Conservation (phyloP, 2,797 vertebrate species). For the Adrianichthys oophorus region DNA sequence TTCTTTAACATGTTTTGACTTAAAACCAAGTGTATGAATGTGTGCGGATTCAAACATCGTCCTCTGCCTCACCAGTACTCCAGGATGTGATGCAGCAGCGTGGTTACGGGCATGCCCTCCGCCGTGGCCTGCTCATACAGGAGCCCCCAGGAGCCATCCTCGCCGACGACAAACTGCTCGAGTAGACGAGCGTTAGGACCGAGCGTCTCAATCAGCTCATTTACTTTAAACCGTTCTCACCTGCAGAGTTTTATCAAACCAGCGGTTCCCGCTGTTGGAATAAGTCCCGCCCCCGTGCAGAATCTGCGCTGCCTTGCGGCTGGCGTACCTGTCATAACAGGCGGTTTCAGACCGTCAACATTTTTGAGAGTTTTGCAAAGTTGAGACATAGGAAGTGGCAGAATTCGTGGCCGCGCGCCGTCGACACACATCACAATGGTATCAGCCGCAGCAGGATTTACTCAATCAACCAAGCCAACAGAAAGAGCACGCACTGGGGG, state of each 20-base stretch:
- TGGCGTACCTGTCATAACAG: conserved; percentile 76
- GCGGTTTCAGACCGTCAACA: neutral
- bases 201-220: neutral
- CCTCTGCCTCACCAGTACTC: conserved; percentile 77
- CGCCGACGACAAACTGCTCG: conserved; percentile 78
- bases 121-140: conserved; percentile 84
- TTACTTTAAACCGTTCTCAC: conserved; percentile 37
- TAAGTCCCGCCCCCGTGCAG: conserved; percentile 85
- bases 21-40: no score
- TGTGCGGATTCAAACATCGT: no score
- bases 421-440: conserved; percentile 47
- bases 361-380: neutral
- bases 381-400: conserved; percentile 29
- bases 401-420: conserved; percentile 6
- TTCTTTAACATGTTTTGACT: no score
- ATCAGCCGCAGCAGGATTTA: conserved; percentile 36
- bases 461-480: conserved; percentile 30
- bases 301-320: conserved; percentile 85
- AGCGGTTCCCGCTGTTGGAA: conserved; percentile 88
- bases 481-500: conserved; percentile 15
- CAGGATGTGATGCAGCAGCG: conserved; percentile 79
- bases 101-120: conserved; percentile 81
- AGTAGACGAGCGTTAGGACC: neutral
- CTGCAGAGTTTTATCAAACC: conserved; percentile 88
- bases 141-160: conserved; percentile 84